Evolutionary conservation across 2,113 vertebrate genomes (phyloP), one percentile per base, ranked within the genome.

Genomic region (Nothobranchius kuhntae): DNA sequence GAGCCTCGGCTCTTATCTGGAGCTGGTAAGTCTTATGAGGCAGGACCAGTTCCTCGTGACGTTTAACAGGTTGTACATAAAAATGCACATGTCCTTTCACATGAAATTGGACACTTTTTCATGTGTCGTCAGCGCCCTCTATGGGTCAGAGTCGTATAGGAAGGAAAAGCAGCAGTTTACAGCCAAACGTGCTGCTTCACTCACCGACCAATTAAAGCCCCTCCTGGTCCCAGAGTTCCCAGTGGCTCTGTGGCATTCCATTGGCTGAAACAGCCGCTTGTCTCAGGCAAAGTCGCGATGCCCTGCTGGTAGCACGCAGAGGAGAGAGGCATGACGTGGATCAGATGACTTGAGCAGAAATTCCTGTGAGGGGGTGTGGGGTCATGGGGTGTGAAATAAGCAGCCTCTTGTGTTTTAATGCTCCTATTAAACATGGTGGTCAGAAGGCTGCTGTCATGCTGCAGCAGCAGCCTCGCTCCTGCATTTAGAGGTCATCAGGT

Each of bases 101-200:
- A n/a, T 38, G 36, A 53, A 6, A 7, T 24, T 58, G 4, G 36
- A 38, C 4, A 7, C n/a, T 24, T 59, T 42, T 30, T 10, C 13
- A 15, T 65, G 73, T 65, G 51, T 68, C 40, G 21, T 21, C 66
- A 63, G 70, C 60, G 35, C 72, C 74, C 56, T 80, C 82, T 88
- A 54, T 69, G 36, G 78, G 70, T 44, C 59, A 63, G 40, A 55
- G 68, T 8, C 12, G 26, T 55, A 71, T 7, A 13, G 38, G 51
- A 51, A 54, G 15, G 54, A 76, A 44, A 73, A 68, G 53, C 51
- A 7, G 48, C 24, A 4, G 15, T 35, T 38, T 53, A n/a, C 78
- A 73, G 36, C 61, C 61, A 40, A 15, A 65, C 66, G 0, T 74
- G 70, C 59, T 74, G 55, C 55, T 40, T 9, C 58, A 30, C 12